Evolutionary conservation across 2,888 invertebrate genomes (phyloP), one percentile per base, ranked within the genome.

Genomic region (Gnatocerus cornutus): DNA sequence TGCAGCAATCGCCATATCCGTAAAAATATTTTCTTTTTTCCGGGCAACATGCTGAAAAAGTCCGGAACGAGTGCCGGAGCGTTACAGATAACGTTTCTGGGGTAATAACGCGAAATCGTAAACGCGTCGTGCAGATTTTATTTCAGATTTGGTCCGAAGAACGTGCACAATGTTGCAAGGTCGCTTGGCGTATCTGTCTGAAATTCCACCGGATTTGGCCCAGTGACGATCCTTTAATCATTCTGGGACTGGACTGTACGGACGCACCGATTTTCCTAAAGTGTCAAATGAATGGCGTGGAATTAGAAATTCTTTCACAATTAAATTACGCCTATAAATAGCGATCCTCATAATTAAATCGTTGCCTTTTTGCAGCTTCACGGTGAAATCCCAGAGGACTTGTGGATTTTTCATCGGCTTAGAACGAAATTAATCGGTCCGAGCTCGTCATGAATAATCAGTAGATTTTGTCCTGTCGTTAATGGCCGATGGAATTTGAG

Each of bases 71-170:
- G 59, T 59, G 59, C 45, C 59, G 37, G 62, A 62, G 50, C 52
- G 52, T 64, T 64, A 64, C 64, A 64, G 64, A 64, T 64, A 64
- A 50, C 64, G 64, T 62, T 62, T 64, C 56, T 37, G 43, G 66
- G 52, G 66, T 67, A 67, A 59, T 67, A 67, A 67, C 66, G 59
- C 30, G 59, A 53, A 67, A 67, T 67, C 66, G 59, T 67, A 67
- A 67, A 67, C 66, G 45, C 48, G 55, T 41, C 50, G 53, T 41
- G 37, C 59, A 67, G 66, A 67, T 67, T 67, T 67, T 67, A 67
- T 67, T 67, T 67, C 66, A 67, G 59, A 67, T 65, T 21, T 56
- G 65, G 65, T 65, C 56, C 52, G 14, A 53, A 41, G 63, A 52
- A 63, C 41, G 33, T 43, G 53, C 53, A 63, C 63, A 63, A 63